Evolutionary conservation across 1,140 invertebrate species (phyloP), one percentile per base, ranked within the genome.

Genomic region (Eueides isabella): DNA sequence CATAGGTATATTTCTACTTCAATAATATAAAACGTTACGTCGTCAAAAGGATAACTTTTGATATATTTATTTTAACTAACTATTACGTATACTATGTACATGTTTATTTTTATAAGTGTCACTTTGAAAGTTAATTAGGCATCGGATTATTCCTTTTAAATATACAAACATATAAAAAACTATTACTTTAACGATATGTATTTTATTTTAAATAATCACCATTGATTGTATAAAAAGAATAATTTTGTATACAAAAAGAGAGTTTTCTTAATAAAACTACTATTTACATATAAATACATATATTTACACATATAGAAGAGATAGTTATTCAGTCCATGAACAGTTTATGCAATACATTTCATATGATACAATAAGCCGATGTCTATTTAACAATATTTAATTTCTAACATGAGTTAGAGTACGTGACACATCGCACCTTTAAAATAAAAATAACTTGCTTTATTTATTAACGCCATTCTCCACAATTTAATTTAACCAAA

Each of bases 301-400:
- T 19, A 48, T 2, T 19, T 55, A 11, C 9, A 26, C 23, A 26
- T 26, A 55, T 26, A 55, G 3, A 55, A 26, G 41, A 55, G 23
- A 23, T 55, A 55, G 35, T 19, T 41, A 48, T 19, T 55, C 48
- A 55, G 48, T 55, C 48, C 19, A 12, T 55, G 26, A 2, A 55
- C 23, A 55, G 6, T 55, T 55, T 55, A 55, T 9, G 23, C 2
- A 0, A 55, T 5, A 7, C 35, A 38, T 38, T 38, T 38, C 2
- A 55, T 19, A 55, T 55, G 26, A 26, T n/a, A 12, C 35, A 55
- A 55, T 55, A 55, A 55, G 5, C 48, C 48, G 48, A 55, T 55
- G 44, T 55, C 48, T 55, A 55, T 55, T 55, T 55, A 55, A 55
- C 48, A 44, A 14, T 44, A 44, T 14, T 41, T 33, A 33, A n/a